Evolutionary conservation across 2,888 invertebrate species (phyloP).

Genomic region (Thera britannica): DNA sequence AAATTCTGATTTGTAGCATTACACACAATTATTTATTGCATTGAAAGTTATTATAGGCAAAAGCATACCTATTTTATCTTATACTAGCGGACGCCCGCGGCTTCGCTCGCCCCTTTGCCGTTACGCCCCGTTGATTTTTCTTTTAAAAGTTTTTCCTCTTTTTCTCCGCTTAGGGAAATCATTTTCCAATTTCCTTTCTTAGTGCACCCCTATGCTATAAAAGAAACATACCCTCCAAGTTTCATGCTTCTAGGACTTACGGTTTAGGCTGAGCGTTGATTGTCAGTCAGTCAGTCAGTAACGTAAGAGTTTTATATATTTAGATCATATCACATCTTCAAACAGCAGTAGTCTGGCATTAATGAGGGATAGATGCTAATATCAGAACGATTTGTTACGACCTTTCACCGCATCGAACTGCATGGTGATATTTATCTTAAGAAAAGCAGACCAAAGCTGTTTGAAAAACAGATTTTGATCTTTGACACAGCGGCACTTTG

Average conservation of each 20-base stretch:
- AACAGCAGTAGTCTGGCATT: conserved; percentile 14
- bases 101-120: no score
- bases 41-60: conserved; percentile 10
- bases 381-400: conserved; percentile 27
- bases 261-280: no score
- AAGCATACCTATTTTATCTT: conserved; percentile 8
- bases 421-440: conserved; percentile 21
- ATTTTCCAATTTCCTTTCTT: no score
- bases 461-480: conserved; percentile 31
- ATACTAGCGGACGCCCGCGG: no score
- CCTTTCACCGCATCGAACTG: conserved; percentile 27
- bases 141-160: no score
- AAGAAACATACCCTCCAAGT: no score
- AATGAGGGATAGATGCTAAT: conserved; percentile 26
- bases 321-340: conserved; percentile 15
- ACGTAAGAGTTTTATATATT: no score
- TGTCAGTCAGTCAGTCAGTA: no score
- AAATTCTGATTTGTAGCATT: neutral
- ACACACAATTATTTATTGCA: neutral
- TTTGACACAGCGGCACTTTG: conserved; percentile 27
- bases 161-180: no score
- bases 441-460: conserved; percentile 30
- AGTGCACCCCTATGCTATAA: no score
- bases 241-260: no score
- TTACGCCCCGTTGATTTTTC: no score